These are phyloP conservation scores for Anomalospiza imberbis DNA, from an alignment of 2,797 vertebrate species.

Conservation along the genomic window DNA sequence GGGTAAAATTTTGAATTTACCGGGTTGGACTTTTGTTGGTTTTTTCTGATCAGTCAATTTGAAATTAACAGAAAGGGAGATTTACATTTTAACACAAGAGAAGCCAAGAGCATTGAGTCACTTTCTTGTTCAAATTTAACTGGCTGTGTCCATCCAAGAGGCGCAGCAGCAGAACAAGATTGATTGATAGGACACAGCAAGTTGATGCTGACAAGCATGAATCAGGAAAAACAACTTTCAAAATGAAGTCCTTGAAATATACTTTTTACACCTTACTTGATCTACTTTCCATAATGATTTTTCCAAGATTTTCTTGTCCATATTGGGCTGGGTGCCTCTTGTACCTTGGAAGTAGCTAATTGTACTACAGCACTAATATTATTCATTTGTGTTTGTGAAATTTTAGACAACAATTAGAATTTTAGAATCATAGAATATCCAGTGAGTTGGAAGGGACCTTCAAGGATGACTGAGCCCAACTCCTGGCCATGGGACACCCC, in stretches of 20 bases:
- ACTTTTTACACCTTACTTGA: neutral
- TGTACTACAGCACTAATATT: neutral
- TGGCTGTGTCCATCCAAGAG: neutral
- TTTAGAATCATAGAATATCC: neutral
- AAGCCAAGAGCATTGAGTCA: neutral
- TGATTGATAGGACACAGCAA: neutral
- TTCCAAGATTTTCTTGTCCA: neutral
- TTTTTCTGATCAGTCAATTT: neutral
- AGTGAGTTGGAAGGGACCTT: neutral
- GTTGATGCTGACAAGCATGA: neutral
- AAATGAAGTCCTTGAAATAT: neutral
- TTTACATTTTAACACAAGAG: neutral
- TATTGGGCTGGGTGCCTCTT: neutral
- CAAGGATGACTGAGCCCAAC: neutral
- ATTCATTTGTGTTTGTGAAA: neutral
- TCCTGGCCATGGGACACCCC: neutral
- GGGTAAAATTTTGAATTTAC: neutral
- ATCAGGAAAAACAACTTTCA: neutral
- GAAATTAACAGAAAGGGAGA: neutral
- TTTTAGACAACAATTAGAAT: neutral
- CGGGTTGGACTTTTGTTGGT: neutral
- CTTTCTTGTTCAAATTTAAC: neutral
- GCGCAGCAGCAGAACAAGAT: neutral
- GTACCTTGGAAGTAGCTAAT: neutral
- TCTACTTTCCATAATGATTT: neutral